Evolutionary conservation across 1,140 invertebrate genomes (phyloP).

Genomic region (Drosophila varians): DNA sequence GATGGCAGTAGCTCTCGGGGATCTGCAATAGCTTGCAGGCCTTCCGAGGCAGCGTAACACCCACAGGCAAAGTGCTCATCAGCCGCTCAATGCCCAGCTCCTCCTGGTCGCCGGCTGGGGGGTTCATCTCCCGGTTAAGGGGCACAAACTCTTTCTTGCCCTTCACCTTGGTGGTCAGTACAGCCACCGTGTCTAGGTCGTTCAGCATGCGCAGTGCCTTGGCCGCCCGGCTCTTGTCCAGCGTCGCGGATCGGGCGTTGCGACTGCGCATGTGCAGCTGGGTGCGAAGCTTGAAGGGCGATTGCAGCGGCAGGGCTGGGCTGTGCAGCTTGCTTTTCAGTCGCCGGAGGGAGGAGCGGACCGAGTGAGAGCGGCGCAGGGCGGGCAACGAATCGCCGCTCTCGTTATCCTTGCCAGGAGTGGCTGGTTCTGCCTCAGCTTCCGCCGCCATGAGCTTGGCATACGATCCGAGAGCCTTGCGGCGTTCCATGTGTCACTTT

Average conservation of each 20-base stretch:
- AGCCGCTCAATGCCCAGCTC: constrained; percentile 64
- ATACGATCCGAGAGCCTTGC: constrained; percentile 63
- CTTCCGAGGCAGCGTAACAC: constrained; percentile 62
- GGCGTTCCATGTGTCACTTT: constrained; percentile 71
- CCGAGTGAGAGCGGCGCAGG: constrained; percentile 88
- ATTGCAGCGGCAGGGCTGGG: constrained; percentile 58
- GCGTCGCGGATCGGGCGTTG: constrained; percentile 21
- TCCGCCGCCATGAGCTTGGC: constrained; percentile 55
- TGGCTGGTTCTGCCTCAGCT: constrained; percentile 65
- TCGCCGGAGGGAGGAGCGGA: constrained; percentile 88
- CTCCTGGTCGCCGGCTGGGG: constrained; percentile 23
- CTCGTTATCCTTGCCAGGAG: constrained; percentile 37
- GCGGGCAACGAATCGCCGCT: constrained; percentile 62
- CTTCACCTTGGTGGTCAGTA: constrained; percentile 62
- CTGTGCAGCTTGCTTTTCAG: constrained; percentile 84
- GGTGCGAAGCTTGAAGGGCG: constrained; percentile 75
- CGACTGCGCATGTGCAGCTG: constrained; percentile 66
- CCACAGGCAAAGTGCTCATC: constrained; percentile 68
- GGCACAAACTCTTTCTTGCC: constrained; percentile 60
- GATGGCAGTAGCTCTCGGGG: constrained; percentile 60
- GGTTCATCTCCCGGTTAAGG: constrained; percentile 27
- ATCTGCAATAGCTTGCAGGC: constrained; percentile 79
- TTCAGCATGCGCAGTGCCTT: constrained; percentile 54
- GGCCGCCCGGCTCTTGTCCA: constrained; percentile 56
- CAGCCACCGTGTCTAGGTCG: constrained; percentile 63